phyloP scores from a whole-genome alignment of 2,113 vertebrate species.

The Nesoenas mayeri region DNA sequence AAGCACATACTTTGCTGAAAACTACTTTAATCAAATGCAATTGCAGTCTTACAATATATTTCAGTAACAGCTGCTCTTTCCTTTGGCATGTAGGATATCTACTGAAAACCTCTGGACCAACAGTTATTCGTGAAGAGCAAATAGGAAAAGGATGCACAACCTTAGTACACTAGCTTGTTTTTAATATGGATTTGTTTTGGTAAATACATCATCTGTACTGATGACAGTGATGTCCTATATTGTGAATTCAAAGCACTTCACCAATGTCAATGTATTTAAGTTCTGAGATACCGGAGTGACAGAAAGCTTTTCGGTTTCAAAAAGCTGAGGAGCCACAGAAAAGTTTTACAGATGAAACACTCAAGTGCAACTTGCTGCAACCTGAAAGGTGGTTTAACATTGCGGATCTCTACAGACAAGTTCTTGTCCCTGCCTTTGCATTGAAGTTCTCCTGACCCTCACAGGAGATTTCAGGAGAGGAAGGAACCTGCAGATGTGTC shows the following conservation, averaged over 20 bases:
- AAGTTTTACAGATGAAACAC: background rate
- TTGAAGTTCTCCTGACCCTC: background rate
- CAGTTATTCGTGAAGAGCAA: background rate
- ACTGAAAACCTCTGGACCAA: background rate
- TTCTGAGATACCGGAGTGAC: background rate
- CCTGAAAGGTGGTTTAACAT: background rate
- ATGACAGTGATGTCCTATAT: background rate
- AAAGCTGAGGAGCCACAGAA: background rate
- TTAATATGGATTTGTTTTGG: background rate
- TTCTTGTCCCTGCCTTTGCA: background rate
- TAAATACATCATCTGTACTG: background rate
- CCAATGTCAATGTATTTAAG: background rate
- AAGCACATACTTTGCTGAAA: background rate
- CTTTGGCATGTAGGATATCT: background rate
- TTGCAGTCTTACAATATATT: background rate
- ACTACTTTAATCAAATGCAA: background rate
- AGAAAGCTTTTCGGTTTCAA: background rate
- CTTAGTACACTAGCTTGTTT: background rate
- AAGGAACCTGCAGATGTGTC: background rate
- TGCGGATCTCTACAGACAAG: fast-evolving
- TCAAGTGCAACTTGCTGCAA: background rate
- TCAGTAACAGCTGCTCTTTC: background rate
- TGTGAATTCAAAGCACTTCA: background rate
- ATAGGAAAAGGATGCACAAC: background rate
- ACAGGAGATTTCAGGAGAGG: background rate